Evolutionary conservation across 2,888 invertebrate species (phyloP).

Genomic region (Leuctra nigra): DNA sequence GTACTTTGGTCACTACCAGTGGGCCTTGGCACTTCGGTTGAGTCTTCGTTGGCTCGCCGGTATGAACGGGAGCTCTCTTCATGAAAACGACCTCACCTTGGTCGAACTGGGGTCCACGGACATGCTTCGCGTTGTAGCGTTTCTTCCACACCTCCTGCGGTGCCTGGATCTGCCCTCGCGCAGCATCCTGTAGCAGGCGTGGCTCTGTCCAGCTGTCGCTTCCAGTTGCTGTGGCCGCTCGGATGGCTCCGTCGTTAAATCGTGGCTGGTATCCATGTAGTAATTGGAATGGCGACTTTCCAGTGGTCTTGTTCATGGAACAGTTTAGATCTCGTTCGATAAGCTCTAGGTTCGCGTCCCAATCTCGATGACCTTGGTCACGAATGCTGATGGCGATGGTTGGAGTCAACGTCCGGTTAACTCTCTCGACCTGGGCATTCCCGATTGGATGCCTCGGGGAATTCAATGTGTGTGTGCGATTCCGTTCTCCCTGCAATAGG

Average conservation of each 20-base stretch:
- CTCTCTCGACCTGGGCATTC: constrained; percentile 37
- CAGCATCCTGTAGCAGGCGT: neutral
- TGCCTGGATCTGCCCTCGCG: neutral
- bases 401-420: constrained; percentile 30
- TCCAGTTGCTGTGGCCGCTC: neutral
- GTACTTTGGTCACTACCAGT: too few relatives aligned
- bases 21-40: too few relatives aligned
- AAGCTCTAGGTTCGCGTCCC: constrained; percentile 35
- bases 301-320: constrained; percentile 31
- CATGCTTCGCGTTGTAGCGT: too few relatives aligned
- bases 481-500: constrained; percentile 33
- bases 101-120: too few relatives aligned
- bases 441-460: constrained; percentile 35
- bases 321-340: constrained; percentile 35
- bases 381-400: constrained; percentile 29
- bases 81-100: too few relatives aligned
- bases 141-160: neutral
- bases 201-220: neutral
- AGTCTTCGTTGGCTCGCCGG: too few relatives aligned
- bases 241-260: neutral
- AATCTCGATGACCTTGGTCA: constrained; percentile 32
- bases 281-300: constrained; percentile 30
- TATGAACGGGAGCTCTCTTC: too few relatives aligned
- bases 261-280: constrained; percentile 29
- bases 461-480: constrained; percentile 33